Percentiles rank a stretch among this genome's conserved stretches.
Conservation (phyloP, 2,888 invertebrate genomes). For the Gortyna flavago region DNA sequence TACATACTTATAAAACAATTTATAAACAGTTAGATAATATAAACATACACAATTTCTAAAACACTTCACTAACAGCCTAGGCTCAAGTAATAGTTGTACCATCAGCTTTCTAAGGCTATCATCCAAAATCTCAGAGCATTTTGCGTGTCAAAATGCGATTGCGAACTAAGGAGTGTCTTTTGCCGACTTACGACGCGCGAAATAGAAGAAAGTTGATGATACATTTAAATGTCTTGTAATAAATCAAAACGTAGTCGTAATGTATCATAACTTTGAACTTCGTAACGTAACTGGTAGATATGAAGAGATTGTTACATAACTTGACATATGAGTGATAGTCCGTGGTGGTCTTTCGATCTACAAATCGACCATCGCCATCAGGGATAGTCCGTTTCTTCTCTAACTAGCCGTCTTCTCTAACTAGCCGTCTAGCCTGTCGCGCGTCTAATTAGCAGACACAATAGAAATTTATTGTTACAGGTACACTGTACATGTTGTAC, state of each 20-base stretch:
- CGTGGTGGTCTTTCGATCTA: not conserved
- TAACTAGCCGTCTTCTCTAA: no score
- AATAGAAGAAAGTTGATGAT: conserved; percentile 48
- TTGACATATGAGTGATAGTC: not conserved
- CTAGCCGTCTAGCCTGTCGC: no score
- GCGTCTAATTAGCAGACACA: no score
- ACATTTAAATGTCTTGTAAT: conserved; percentile 32
- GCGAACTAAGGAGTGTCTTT: conserved; percentile 46
- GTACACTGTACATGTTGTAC: no score
- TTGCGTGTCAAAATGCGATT: conserved; percentile 54
- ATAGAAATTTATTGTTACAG: no score
- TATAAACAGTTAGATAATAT: no score
- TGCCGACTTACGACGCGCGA: conserved; percentile 52
- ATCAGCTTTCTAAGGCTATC: conserved; percentile 55
- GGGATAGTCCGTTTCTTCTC: not conserved
- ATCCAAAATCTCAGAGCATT: conserved; percentile 46
- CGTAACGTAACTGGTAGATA: conserved; percentile 8
- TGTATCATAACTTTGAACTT: conserved; percentile 29
- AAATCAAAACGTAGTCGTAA: conserved; percentile 25
- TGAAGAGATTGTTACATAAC: not conserved
- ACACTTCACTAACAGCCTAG: not conserved
- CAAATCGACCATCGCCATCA: not conserved
- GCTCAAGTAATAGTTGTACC: conserved; percentile 43
- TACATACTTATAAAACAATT: no score
- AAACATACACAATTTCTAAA: conserved; percentile 2